phyloP scores from a whole-genome alignment of 2,797 vertebrate genomes.

The Sebastes diploproa region DNA sequence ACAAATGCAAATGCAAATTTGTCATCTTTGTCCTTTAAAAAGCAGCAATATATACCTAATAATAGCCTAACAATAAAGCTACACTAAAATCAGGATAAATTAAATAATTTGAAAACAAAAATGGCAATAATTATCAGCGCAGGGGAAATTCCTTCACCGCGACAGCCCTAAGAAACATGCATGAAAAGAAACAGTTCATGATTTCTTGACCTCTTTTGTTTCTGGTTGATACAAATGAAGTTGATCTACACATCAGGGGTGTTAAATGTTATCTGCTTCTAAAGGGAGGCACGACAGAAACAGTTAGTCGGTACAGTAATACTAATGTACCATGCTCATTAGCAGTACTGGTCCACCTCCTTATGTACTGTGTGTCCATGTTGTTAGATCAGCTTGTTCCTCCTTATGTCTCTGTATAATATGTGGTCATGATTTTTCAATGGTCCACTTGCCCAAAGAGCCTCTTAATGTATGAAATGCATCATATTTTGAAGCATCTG shows the following conservation, averaged over 20 bases:
- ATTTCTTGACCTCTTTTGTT: background rate
- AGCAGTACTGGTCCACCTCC: background rate
- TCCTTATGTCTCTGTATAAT: background rate
- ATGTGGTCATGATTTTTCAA: slow-evolving; percentile 15
- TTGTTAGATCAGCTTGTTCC: background rate
- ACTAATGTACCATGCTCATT: background rate
- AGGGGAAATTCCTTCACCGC: no score
- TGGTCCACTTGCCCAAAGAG: slow-evolving; percentile 13
- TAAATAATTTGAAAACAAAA: no score
- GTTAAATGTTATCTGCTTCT: background rate
- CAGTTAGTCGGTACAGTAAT: no score
- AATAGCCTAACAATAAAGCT: no score
- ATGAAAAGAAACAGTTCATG: slow-evolving; percentile 8
- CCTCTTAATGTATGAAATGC: slow-evolving; percentile 27
- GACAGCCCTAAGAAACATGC: background rate
- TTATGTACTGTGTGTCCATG: background rate
- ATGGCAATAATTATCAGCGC: no score
- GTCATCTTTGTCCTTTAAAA: no score
- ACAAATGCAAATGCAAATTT: no score
- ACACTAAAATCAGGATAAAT: no score
- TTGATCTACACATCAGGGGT: background rate
- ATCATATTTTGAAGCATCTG: slow-evolving; percentile 13
- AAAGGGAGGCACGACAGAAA: background rate
- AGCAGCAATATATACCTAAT: accelerated
- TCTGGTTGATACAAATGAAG: background rate